Percentiles rank a stretch among this genome's conserved stretches.
These are phyloP conservation scores for Melanocharis versteri DNA, from an alignment of 2,113 vertebrate species.

Conservation along the genomic window DNA sequence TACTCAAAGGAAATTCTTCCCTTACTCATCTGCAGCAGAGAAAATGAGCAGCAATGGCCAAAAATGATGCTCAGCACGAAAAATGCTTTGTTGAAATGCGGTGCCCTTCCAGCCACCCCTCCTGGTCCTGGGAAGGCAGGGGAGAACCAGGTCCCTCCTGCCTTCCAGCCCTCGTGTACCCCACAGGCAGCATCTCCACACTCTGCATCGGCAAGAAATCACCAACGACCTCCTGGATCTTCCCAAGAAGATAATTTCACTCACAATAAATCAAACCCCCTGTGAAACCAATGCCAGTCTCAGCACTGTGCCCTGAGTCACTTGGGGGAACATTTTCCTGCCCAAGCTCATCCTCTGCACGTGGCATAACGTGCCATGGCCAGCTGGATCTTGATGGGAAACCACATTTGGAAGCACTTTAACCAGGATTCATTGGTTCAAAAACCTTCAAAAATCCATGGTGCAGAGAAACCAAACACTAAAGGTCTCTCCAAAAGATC, in stretches of 20 bases:
- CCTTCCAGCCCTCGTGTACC: accelerated
- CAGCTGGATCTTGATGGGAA: neutral
- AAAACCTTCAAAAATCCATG: neutral
- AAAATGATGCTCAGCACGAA: neutral
- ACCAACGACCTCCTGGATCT: neutral
- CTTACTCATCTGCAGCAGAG: accelerated
- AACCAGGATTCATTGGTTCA: neutral
- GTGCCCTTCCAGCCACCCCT: neutral
- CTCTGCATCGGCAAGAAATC: neutral
- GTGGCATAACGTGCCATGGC: accelerated
- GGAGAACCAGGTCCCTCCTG: neutral
- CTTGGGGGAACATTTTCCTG: accelerated
- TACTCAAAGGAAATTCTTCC: neutral
- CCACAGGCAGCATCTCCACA: neutral
- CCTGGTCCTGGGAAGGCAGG: neutral
- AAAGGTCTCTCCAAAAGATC: neutral
- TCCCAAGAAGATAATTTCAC: neutral
- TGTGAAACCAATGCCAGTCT: neutral
- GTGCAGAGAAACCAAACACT: neutral
- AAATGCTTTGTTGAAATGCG: accelerated
- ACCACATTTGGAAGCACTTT: neutral
- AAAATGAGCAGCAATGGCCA: neutral
- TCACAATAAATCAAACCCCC: neutral
- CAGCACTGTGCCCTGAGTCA: neutral
- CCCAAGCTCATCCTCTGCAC: neutral